Conservation (phyloP, 2,797 vertebrate species). For the Paramormyrops hopkinsi region DNA sequence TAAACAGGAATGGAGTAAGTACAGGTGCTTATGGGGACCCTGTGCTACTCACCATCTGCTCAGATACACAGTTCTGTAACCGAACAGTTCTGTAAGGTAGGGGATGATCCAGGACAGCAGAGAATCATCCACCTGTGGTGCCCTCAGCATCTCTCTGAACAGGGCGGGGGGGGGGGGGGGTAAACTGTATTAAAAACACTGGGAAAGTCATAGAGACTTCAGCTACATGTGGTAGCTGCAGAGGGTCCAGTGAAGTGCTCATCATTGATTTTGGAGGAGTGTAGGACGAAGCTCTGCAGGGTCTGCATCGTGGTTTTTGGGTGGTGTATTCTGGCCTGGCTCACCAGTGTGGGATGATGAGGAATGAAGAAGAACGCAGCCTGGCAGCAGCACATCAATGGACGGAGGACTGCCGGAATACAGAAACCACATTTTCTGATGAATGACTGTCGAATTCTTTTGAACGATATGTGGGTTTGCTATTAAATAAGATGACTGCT, state of each 20-base stretch:
- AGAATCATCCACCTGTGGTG: neutral
- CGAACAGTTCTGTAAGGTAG: neutral
- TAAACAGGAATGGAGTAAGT: neutral
- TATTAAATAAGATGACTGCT: neutral
- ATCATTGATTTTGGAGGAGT: neutral
- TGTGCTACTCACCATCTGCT: neutral
- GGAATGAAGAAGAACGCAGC: neutral
- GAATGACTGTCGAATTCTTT: neutral
- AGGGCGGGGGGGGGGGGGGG: too few relatives aligned
- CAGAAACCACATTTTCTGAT: neutral
- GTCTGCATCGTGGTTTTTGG: neutral
- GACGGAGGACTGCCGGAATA: neutral
- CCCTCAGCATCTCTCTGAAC: neutral
- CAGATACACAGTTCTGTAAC: neutral
- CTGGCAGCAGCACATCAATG: neutral
- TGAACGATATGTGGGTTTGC: neutral
- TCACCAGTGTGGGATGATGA: neutral
- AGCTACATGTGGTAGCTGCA: neutral
- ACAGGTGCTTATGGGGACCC: neutral
- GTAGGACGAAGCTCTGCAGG: neutral
- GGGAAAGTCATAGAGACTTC: neutral
- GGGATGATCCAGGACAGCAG: neutral
- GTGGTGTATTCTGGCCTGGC: neutral
- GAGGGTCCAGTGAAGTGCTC: neutral
- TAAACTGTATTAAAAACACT: neutral